Conservation (phyloP, 2,113 vertebrate species). For the Setophaga coronata region DNA sequence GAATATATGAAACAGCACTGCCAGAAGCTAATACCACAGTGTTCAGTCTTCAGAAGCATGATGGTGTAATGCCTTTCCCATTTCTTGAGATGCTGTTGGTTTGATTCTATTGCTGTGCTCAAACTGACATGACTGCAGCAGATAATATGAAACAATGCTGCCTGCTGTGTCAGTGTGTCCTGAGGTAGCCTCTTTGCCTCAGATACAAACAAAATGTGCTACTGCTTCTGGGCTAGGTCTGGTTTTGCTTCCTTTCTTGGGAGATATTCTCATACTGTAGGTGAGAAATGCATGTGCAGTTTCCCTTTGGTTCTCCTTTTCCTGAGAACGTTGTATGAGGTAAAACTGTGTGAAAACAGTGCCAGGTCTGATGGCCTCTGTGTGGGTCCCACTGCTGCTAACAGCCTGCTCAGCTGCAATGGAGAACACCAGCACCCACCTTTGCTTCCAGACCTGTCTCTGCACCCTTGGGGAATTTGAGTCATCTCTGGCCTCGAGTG, state of each 20-base stretch:
- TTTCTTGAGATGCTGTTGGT: background rate
- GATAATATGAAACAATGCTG: background rate
- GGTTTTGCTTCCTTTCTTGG: background rate
- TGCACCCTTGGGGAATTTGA: background rate
- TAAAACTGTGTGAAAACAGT: background rate
- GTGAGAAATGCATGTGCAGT: background rate
- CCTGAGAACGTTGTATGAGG: background rate
- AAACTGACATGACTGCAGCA: background rate
- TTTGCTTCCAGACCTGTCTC: background rate
- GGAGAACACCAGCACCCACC: background rate
- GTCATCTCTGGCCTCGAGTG: background rate
- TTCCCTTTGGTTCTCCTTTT: background rate
- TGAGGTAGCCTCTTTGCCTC: background rate
- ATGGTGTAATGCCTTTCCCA: accelerated
- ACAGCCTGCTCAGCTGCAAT: background rate
- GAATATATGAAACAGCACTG: background rate
- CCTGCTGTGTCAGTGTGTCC: background rate
- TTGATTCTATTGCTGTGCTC: background rate
- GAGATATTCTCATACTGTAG: background rate
- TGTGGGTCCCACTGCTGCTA: background rate
- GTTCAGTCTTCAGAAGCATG: background rate
- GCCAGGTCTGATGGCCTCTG: no score
- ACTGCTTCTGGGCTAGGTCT: background rate
- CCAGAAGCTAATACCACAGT: background rate
- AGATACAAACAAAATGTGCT: background rate